Base-by-base conservation (phyloP, 2,888 invertebrate genomes). In the Macaria notata region DNA sequence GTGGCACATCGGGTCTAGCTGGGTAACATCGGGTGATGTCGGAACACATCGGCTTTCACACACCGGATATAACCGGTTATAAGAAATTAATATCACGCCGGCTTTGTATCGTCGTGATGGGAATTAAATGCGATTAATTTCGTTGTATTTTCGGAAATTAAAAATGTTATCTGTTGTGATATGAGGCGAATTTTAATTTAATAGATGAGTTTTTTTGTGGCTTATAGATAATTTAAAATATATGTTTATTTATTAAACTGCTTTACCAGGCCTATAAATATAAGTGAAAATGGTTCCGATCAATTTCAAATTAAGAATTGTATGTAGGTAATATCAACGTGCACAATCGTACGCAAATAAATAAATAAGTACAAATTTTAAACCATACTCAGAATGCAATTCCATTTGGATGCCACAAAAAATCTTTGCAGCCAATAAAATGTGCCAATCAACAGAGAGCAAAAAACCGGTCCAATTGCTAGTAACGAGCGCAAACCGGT, bases 401-500 rank as follows among this genome's bases (percentile, higher is more conserved):
- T n/a, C n/a, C n/a, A n/a, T n/a, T 19, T 19, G 19, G 19, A 19
- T 19, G 19, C 19, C 19, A 19, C 19, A 1, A 19, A 19, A 19
- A 19, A 19, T 19, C 19, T 19, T 19, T n/a, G 41, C 6, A 36
- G 5, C 43, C 31, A 31, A 44, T 39, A 30, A 45, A 52, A 52
- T 36, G 3, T 9, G n/a, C 46, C 53, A 58, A 53, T 57, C 49
- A 58, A 58, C 31, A 38, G 45, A 33, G 31, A 45, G 45, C 9
- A 8, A 52, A 45, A 52, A 57, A 49, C 9, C 31, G 1, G 3
- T 5, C 30, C 33, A 46, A 45, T 29, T 33, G 36, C 31, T 30
- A 36, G 43, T 54, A 46, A 58, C 53, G 46, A 54, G 54, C 33
- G 42, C 39, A 5, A 46, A 49, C 49, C 49, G 44, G 54, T 54